A percentile compares a stretch with the other conserved stretches of the same genome.
Conservation (phyloP, 2,888 invertebrate species). For the Athalia rosae region DNA sequence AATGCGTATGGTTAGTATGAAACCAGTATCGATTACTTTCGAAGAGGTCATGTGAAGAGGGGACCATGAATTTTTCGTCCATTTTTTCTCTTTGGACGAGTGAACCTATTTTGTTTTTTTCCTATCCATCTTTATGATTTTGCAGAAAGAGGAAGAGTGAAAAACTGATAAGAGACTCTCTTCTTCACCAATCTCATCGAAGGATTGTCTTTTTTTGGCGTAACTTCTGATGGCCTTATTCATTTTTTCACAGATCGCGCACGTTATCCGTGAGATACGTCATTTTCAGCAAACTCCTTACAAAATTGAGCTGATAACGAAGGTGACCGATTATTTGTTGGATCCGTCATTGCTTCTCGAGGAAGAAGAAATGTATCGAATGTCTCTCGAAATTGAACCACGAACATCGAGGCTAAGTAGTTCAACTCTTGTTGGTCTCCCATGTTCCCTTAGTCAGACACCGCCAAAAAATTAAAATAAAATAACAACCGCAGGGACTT, state of each 20-base stretch:
- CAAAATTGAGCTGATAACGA: slow-evolving; percentile 89
- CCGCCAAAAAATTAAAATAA: slow-evolving; percentile 46
- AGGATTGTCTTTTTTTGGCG: slow-evolving; percentile 28
- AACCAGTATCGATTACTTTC: too few species aligned
- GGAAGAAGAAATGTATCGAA: slow-evolving; percentile 87
- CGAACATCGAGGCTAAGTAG: slow-evolving; percentile 79
- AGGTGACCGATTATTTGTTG: slow-evolving; percentile 87
- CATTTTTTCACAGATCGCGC: slow-evolving; percentile 84
- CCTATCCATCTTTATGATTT: too few species aligned
- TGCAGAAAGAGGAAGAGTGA: too few species aligned
- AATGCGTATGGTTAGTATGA: slow-evolving; percentile 88
- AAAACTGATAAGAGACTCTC: too few species aligned
- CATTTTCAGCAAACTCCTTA: slow-evolving; percentile 94
- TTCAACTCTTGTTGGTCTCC: slow-evolving; percentile 66
- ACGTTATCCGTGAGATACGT: slow-evolving; percentile 92
- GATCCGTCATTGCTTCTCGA: slow-evolving; percentile 85
- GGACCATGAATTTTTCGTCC: not conserved
- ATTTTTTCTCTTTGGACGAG: not conserved
- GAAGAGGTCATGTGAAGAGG: not conserved
- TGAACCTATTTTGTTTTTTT: not conserved
- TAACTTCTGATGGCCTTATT: slow-evolving; percentile 37
- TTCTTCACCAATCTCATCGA: slow-evolving; percentile 26
- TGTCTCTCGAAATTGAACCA: slow-evolving; percentile 90
- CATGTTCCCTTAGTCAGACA: slow-evolving; percentile 57
- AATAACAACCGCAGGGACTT: not conserved